phyloP scores from a whole-genome alignment of 2,113 vertebrate genomes.

The Acinonyx jubatus region DNA sequence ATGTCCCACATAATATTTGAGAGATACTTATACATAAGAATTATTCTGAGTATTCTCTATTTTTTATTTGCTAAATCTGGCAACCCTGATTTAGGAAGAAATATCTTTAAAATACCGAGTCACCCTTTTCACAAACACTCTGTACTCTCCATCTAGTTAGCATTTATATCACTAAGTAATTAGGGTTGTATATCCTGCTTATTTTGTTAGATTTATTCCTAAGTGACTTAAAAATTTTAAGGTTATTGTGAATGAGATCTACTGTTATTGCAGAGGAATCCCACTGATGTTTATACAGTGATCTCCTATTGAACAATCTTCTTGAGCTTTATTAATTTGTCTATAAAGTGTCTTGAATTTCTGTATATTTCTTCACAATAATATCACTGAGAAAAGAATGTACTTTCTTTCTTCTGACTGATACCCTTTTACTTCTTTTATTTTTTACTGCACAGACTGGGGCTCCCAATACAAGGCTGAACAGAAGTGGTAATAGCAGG shows the following conservation, averaged over 20 bases:
- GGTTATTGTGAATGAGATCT: background rate
- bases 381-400: background rate
- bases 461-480: background rate
- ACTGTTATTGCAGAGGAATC: background rate
- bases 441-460: background rate
- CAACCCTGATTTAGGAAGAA: background rate
- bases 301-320: background rate
- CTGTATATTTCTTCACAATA: background rate
- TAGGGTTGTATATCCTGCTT: background rate
- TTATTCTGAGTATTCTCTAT: background rate
- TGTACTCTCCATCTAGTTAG: background rate
- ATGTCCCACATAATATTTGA: background rate
- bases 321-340: background rate
- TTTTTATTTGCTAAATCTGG: background rate
- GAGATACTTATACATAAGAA: background rate
- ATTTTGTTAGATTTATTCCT: slow-evolving; percentile 10
- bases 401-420: background rate
- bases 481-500: background rate
- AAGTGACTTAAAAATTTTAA: background rate
- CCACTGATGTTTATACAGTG: background rate
- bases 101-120: background rate
- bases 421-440: background rate
- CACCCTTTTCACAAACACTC: background rate
- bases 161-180: background rate
- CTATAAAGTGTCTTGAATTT: background rate